Evolutionary conservation across 30 jellyfish, hydroid and myxozoan species (phyloP).

Genomic region (Cassiopea xamachana): DNA sequence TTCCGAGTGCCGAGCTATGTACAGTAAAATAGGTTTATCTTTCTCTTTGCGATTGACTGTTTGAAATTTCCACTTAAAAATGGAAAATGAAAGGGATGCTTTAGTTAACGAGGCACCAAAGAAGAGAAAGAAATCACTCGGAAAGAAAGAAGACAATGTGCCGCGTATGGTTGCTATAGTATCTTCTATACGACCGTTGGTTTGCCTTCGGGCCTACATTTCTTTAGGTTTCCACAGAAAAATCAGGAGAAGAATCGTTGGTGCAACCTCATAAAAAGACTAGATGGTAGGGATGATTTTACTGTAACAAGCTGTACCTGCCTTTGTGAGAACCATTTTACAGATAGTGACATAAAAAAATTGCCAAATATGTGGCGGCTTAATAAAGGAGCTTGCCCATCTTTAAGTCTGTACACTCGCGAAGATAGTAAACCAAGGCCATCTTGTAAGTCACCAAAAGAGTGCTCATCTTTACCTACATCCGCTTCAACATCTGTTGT

Average conservation of each 20-base stretch:
- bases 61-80: too few relatives aligned
- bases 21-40: too few relatives aligned
- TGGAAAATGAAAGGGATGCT: too few relatives aligned
- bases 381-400: background rate
- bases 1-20: too few relatives aligned
- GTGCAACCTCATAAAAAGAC: slow-evolving; percentile 2
- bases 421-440: background rate
- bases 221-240: slow-evolving; percentile 3
- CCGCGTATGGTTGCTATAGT: too few relatives aligned
- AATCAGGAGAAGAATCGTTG: slow-evolving; percentile 10
- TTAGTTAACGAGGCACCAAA: too few relatives aligned
- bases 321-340: slow-evolving; percentile 11
- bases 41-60: too few relatives aligned
- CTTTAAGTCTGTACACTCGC: background rate
- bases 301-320: slow-evolving; percentile 9
- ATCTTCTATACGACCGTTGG: too few relatives aligned
- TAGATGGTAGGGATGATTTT: slow-evolving; percentile 14
- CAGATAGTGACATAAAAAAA: background rate
- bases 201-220: background rate
- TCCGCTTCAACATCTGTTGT: background rate
- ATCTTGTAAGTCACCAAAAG: background rate
- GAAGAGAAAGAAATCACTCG: too few relatives aligned
- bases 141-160: too few relatives aligned
- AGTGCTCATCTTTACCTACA: background rate
- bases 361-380: background rate